phyloP scores from a whole-genome alignment of 2,113 vertebrate species.

The Ascaphus truei region DNA sequence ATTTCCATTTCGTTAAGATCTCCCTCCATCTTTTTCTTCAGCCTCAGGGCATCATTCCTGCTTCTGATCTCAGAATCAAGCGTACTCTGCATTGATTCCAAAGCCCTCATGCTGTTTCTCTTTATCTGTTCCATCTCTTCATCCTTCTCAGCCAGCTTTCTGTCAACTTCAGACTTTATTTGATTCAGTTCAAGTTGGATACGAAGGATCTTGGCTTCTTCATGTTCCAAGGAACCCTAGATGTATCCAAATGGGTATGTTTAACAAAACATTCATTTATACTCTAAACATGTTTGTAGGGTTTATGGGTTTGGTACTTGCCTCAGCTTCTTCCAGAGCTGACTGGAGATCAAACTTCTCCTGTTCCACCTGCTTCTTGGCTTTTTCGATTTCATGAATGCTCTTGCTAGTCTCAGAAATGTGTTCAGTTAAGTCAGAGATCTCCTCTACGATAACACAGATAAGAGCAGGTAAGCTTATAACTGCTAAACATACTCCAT shows the following conservation, averaged over 20 bases:
- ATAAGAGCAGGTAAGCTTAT: too few species aligned
- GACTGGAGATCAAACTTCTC: slow-evolving; percentile 82
- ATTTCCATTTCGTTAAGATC: slow-evolving; percentile 80
- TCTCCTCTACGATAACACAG: slow-evolving; percentile 79
- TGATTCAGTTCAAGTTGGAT: slow-evolving; percentile 77
- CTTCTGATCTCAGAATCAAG: slow-evolving; percentile 66
- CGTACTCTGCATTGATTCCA: slow-evolving; percentile 66
- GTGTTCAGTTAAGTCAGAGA: slow-evolving; percentile 75
- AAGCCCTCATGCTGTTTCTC: slow-evolving; percentile 65
- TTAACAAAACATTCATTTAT: background rate
- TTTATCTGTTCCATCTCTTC: slow-evolving; percentile 76
- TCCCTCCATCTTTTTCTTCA: slow-evolving; percentile 78
- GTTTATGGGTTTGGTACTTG: slow-evolving; percentile 24
- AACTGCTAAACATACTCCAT: too few species aligned
- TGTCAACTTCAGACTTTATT: slow-evolving; percentile 77
- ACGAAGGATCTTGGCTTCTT: slow-evolving; percentile 76
- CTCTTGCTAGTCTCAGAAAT: slow-evolving; percentile 77
- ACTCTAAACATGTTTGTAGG: background rate
- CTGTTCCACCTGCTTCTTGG: slow-evolving; percentile 73
- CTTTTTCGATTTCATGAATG: slow-evolving; percentile 82
- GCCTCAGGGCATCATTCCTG: slow-evolving; percentile 63
- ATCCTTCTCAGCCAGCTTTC: slow-evolving; percentile 79
- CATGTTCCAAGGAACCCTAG: slow-evolving; percentile 73
- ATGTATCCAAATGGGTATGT: background rate
- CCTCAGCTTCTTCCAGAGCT: slow-evolving; percentile 78